phyloP scores from a whole-genome alignment of 2,797 vertebrate species.

The Acrossocheilus wenchowensis region DNA sequence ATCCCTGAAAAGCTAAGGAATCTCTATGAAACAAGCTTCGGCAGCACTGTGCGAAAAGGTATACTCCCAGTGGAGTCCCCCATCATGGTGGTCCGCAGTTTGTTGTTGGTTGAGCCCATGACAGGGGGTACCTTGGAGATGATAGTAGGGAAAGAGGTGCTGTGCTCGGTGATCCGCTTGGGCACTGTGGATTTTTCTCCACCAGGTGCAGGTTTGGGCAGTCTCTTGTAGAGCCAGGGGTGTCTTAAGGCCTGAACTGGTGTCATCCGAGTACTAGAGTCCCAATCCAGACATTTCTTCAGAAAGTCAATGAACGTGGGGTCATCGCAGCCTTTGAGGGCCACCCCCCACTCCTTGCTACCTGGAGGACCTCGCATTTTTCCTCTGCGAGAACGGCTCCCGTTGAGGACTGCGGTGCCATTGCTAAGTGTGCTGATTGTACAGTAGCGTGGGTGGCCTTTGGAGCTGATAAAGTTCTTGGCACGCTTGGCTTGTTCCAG shows the following conservation, averaged over 20 bases:
- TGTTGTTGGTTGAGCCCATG: constrained; percentile 83
- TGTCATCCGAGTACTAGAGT: constrained; percentile 88
- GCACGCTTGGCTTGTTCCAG: constrained; percentile 93
- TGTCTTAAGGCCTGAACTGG: constrained; percentile 91
- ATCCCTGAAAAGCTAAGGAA: constrained; percentile 72
- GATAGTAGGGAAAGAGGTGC: constrained; percentile 90
- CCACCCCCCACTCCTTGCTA: constrained; percentile 91
- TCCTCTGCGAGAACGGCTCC: constrained; percentile 89
- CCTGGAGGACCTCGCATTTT: constrained; percentile 91
- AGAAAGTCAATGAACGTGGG: constrained; percentile 93
- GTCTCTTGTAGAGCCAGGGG: constrained; percentile 91
- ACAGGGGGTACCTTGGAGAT: constrained; percentile 86
- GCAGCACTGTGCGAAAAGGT: constrained; percentile 92
- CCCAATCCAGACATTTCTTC: constrained; percentile 97
- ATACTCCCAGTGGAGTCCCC: constrained; percentile 84
- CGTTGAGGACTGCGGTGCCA: constrained; percentile 85
- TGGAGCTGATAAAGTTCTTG: constrained; percentile 98
- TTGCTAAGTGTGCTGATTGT: constrained; percentile 85
- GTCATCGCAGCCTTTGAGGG: constrained; percentile 94
- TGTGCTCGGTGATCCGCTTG: constrained; percentile 84
- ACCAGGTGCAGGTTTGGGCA: constrained; percentile 80
- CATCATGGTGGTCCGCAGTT: constrained; percentile 91
- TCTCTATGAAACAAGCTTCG: constrained; percentile 92
- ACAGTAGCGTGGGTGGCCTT: constrained; percentile 96
- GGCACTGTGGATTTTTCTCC: constrained; percentile 82